phyloP scores from a whole-genome alignment of 1,140 invertebrate species.

The Drosophila oshimai region DNA sequence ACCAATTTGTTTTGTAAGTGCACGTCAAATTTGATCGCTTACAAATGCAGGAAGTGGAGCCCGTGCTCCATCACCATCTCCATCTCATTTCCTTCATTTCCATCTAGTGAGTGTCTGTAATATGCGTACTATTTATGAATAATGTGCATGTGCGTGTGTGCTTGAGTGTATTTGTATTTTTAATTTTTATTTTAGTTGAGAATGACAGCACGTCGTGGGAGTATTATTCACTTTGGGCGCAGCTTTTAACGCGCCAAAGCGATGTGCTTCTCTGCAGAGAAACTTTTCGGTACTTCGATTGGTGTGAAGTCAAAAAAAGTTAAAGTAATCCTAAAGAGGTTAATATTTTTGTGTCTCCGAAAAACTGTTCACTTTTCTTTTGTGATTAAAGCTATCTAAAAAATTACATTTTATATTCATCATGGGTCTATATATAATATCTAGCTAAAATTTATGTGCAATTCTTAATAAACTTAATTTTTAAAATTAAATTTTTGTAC shows the following conservation, averaged over 20 bases:
- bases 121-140: conserved; percentile 67
- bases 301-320: no score
- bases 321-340: no score
- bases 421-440: no score
- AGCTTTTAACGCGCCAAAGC: conserved; percentile 46
- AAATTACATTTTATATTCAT: no score
- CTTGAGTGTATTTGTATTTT: background rate
- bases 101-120: conserved; percentile 8
- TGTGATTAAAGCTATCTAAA: no score
- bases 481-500: background rate
- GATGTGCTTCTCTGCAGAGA: conserved; percentile 38
- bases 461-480: no score
- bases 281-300: background rate
- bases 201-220: conserved; percentile 72
- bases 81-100: conserved; percentile 15
- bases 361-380: no score
- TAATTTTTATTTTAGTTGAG: conserved; percentile 69
- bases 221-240: conserved; percentile 72
- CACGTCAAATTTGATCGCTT: conserved; percentile 71
- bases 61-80: conserved; percentile 4
- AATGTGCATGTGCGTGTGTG: conserved; percentile 36
- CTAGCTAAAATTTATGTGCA: no score
- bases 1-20: conserved; percentile 68
- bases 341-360: background rate
- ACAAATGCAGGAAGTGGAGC: conserved; percentile 52